Conservation (phyloP, 2,888 invertebrate species). For the Heliconius ismenius region DNA sequence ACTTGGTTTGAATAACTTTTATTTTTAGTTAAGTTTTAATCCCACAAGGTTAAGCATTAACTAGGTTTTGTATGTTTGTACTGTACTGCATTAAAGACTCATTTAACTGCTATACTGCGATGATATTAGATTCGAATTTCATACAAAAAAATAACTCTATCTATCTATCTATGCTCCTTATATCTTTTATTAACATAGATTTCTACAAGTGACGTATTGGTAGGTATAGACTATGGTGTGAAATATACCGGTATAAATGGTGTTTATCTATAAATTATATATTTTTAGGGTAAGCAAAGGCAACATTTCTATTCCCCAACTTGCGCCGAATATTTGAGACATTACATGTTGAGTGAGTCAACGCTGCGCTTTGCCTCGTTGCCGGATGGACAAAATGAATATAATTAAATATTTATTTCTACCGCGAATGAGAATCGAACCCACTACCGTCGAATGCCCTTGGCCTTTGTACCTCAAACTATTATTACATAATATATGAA, state of each 20-base stretch:
- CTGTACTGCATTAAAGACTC: not conserved
- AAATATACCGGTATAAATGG: no score
- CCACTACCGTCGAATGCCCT: not conserved
- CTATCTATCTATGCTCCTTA: no score
- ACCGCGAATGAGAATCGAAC: not conserved
- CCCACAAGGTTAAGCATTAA: not conserved
- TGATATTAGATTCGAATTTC: not conserved
- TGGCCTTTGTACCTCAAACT: not conserved
- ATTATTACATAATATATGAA: not conserved
- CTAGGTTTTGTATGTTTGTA: not conserved
- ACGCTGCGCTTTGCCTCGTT: not conserved
- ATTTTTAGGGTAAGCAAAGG: no score
- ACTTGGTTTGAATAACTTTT: slow-evolving; percentile 7
- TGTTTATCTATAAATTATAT: no score
- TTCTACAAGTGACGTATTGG: no score
- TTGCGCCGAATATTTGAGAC: no score
- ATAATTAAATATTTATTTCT: not conserved
- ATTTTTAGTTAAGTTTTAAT: not conserved
- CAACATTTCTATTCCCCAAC: no score
- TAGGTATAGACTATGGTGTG: no score
- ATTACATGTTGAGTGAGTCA: not conserved
- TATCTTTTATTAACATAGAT: no score
- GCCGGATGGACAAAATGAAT: not conserved
- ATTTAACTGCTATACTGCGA: not conserved
- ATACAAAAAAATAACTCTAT: not conserved